phyloP scores from a whole-genome alignment of 53 echinoderm and acorn worm genomes.

The Echinometra lucunter region DNA sequence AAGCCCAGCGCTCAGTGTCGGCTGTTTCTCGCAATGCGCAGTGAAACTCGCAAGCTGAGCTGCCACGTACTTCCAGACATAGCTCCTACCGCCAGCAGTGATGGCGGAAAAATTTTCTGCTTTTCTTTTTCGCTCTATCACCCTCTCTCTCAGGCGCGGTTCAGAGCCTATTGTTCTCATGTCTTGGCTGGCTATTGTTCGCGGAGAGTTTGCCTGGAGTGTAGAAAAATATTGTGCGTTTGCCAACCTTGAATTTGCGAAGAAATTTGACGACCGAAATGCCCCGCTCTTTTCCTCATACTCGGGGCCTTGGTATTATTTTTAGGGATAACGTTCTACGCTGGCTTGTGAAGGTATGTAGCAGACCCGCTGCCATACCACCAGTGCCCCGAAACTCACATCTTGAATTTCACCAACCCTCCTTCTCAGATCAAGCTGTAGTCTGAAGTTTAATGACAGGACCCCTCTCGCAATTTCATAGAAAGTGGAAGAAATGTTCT shows the following conservation, averaged over 20 bases:
- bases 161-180: conserved; percentile 30
- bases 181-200: conserved; percentile 24
- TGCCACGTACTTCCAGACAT: neutral
- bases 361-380: neutral
- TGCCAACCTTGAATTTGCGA: conserved; percentile 61
- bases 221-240: conserved; percentile 60
- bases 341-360: conserved; percentile 53
- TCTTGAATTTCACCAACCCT: neutral
- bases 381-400: conserved; percentile 15
- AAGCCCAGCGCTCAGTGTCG: neutral
- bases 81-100: neutral
- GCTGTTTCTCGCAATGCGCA: neutral
- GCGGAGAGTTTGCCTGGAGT: conserved; percentile 53
- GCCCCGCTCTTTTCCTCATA: conserved; percentile 38
- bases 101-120: neutral
- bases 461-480: neutral
- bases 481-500: neutral
- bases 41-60: neutral
- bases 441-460: neutral
- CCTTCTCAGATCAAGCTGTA: neutral
- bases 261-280: conserved; percentile 62
- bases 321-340: conserved; percentile 49
- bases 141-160: neutral
- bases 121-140: conserved; percentile 15
- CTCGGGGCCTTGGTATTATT: conserved; percentile 31